phyloP scores from a whole-genome alignment of 2,797 vertebrate species.

The Micropoecilia bifurca region DNA sequence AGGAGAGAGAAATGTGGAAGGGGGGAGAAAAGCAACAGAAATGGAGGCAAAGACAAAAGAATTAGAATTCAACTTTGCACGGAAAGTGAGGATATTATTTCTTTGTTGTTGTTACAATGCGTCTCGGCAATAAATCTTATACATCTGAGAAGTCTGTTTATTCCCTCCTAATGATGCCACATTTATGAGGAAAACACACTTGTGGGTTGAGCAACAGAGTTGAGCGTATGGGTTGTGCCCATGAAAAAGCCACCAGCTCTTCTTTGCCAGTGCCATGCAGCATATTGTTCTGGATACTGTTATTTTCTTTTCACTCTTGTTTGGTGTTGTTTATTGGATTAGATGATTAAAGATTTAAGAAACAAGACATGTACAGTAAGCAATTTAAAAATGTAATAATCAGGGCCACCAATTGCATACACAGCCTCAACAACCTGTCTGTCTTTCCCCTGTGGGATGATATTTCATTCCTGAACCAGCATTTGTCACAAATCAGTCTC shows the following conservation, averaged over 20 bases:
- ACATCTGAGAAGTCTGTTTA: background rate
- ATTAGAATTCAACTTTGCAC: slow-evolving; percentile 38
- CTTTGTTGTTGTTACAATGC: background rate
- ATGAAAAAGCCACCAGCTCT: background rate
- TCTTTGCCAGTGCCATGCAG: background rate
- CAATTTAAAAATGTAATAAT: background rate
- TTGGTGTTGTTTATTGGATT: background rate
- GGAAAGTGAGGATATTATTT: background rate
- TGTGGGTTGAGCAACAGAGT: background rate
- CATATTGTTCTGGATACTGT: background rate
- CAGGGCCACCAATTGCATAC: background rate
- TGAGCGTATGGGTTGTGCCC: background rate
- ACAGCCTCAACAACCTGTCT: background rate
- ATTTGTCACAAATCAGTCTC: no score
- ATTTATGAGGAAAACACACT: background rate
- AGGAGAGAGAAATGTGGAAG: background rate
- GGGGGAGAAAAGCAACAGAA: background rate
- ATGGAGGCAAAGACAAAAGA: slow-evolving; percentile 7
- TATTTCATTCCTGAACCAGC: no score
- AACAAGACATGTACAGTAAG: background rate
- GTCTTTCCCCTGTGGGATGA: no score
- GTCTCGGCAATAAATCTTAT: background rate
- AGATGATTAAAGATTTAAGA: background rate
- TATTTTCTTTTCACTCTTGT: background rate
- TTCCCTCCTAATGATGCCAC: background rate